phyloP scores from a whole-genome alignment of 2,797 vertebrate species.

The Orientallactaga sibirica region DNA sequence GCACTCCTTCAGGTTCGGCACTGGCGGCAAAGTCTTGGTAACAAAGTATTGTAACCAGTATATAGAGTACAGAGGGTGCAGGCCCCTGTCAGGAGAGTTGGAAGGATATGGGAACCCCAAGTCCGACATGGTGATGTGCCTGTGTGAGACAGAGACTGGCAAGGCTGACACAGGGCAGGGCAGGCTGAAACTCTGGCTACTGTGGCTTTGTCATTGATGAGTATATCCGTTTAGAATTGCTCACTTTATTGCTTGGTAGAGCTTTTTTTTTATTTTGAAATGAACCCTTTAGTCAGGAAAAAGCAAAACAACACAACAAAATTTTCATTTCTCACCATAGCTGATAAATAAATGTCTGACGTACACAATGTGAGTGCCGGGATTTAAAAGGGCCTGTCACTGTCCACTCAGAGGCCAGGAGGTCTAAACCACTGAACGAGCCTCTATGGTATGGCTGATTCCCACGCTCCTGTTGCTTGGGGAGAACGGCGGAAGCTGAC shows the following conservation, averaged over 20 bases:
- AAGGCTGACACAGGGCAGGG: background rate
- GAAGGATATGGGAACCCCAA: background rate
- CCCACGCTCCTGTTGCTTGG: background rate
- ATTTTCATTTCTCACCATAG: background rate
- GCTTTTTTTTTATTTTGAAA: background rate
- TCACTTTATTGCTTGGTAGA: background rate
- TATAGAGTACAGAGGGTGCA: background rate
- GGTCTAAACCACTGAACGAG: background rate
- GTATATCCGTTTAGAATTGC: background rate
- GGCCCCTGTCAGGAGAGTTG: no score
- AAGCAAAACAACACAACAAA: background rate
- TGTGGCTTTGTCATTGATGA: background rate
- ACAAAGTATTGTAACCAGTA: fast-evolving
- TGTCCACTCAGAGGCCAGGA: background rate
- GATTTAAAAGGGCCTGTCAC: background rate
- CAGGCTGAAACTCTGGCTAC: background rate
- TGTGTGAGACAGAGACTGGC: no score
- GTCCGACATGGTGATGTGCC: background rate
- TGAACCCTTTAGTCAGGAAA: background rate
- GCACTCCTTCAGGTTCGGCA: background rate
- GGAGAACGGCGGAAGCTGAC: background rate
- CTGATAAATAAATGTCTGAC: background rate
- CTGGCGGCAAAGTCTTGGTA: background rate
- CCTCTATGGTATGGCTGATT: no score
- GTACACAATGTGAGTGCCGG: background rate